Evolutionary conservation across 2,113 vertebrate genomes (phyloP).

Genomic region (Gadus macrocephalus): DNA sequence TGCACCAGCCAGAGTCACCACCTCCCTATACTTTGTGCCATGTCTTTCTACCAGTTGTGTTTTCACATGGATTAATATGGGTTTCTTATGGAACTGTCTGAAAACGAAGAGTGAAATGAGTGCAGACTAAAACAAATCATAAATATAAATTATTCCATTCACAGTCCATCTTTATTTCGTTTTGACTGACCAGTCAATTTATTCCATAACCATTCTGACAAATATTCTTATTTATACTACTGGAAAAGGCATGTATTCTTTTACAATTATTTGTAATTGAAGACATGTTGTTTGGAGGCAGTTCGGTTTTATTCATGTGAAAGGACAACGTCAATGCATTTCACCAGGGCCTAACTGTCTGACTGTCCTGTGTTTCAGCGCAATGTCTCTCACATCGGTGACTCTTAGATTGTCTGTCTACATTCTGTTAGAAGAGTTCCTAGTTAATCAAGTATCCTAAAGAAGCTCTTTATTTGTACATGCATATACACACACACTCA

Average conservation of each 20-base stretch:
- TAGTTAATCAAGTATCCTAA: background rate
- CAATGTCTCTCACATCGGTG: slow-evolving; percentile 49
- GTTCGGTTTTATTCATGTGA: slow-evolving; percentile 83
- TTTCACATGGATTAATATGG: slow-evolving; percentile 88
- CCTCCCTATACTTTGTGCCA: slow-evolving; percentile 68
- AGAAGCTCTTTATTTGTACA: slow-evolving; percentile 5
- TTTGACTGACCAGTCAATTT: background rate
- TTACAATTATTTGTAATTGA: slow-evolving; percentile 9
- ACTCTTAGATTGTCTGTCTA: slow-evolving; percentile 47
- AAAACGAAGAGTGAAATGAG: background rate
- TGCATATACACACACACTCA: slow-evolving; percentile 19
- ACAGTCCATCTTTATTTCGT: slow-evolving; percentile 10
- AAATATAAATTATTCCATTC: background rate
- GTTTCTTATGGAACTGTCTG: background rate
- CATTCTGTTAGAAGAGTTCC: slow-evolving; percentile 33
- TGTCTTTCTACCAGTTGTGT: slow-evolving; percentile 76
- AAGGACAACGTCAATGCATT: slow-evolving; percentile 94
- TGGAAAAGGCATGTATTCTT: background rate
- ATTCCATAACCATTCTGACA: background rate
- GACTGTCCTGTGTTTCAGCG: slow-evolving; percentile 70
- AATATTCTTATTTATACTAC: background rate
- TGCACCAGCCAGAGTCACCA: slow-evolving; percentile 15
- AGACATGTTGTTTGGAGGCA: slow-evolving; percentile 29
- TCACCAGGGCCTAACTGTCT: slow-evolving; percentile 76
- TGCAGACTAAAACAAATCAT: background rate